Evolutionary conservation across 2,797 vertebrate genomes (phyloP).

Genomic region (Falco novaeseelandiae): DNA sequence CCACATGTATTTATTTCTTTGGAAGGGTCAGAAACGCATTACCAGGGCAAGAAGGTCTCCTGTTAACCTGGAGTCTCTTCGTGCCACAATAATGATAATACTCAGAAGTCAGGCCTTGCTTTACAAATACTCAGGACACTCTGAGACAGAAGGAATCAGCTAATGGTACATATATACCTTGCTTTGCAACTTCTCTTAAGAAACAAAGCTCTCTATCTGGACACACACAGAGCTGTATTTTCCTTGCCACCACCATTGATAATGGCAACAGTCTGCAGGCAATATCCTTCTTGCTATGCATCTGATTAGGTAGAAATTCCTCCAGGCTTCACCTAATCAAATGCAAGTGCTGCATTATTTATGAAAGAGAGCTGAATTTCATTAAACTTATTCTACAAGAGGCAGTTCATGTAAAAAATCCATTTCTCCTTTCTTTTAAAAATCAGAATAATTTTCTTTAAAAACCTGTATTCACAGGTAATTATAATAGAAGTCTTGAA

Average conservation of each 20-base stretch:
- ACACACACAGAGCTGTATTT: not conserved
- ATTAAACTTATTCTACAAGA: constrained; percentile 61
- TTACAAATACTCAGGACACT: not conserved
- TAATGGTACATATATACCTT: not conserved
- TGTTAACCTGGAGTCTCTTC: not conserved
- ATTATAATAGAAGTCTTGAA: constrained; percentile 27
- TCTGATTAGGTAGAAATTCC: constrained; percentile 66
- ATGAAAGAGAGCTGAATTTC: constrained; percentile 73
- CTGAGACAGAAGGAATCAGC: not conserved
- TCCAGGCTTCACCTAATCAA: constrained; percentile 61
- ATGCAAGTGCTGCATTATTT: constrained; percentile 72
- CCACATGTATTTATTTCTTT: not conserved
- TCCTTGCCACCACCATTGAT: constrained; percentile 3
- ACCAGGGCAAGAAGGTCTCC: not conserved
- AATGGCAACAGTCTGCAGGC: constrained; percentile 43
- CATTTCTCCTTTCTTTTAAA: constrained; percentile 25
- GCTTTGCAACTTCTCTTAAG: not conserved
- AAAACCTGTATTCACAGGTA: not conserved
- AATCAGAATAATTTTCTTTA: constrained; percentile 37
- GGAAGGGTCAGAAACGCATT: not conserved
- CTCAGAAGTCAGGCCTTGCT: not conserved
- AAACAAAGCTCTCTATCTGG: not conserved
- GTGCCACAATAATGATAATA: not conserved
- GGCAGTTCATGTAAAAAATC: not conserved
- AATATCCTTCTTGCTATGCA: constrained; percentile 44